Percentiles rank a stretch among this genome's conserved stretches.
These are phyloP conservation scores for Micrasema longulum DNA, from an alignment of 1,140 invertebrate species.

Conservation along the genomic window DNA sequence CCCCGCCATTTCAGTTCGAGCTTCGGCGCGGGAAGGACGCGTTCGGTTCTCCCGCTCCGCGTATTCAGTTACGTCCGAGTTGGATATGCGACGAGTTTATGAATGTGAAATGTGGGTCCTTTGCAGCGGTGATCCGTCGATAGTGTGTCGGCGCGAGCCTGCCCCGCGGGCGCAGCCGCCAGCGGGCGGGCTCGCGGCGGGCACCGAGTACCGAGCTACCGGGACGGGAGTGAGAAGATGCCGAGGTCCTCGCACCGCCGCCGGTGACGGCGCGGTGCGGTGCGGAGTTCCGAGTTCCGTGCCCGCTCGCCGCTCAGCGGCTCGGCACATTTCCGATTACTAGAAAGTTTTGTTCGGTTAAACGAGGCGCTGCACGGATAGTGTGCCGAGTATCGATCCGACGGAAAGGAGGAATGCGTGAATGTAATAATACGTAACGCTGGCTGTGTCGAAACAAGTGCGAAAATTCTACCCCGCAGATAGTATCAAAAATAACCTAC, in stretches of 20 bases:
- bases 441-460: not conserved
- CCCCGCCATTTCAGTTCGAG: conserved; percentile 30
- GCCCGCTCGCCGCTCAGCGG: conserved; percentile 18
- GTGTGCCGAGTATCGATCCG: conserved; percentile 43
- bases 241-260: conserved; percentile 16
- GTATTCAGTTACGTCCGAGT: conserved; percentile 13
- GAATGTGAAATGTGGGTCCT: conserved; percentile 28
- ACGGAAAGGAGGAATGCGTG: conserved; percentile 15
- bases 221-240: conserved; percentile 14
- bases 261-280: too few species aligned
- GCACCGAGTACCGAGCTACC: not conserved
- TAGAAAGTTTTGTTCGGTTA: conserved; percentile 44
- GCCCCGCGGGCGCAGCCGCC: conserved; percentile 2
- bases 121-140: conserved; percentile 18
- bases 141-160: not conserved
- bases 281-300: conserved; percentile 25
- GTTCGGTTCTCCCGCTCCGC: conserved; percentile 6
- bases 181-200: not conserved
- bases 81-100: conserved; percentile 18
- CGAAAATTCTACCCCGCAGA: not conserved
- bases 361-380: conserved; percentile 38
- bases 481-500: not conserved
- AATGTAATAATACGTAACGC: conserved; percentile 1
- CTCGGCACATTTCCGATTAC: conserved; percentile 43
- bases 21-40: conserved; percentile 17